phyloP scores from a whole-genome alignment of 2,888 invertebrate species.

The Girardia tigrina region DNA sequence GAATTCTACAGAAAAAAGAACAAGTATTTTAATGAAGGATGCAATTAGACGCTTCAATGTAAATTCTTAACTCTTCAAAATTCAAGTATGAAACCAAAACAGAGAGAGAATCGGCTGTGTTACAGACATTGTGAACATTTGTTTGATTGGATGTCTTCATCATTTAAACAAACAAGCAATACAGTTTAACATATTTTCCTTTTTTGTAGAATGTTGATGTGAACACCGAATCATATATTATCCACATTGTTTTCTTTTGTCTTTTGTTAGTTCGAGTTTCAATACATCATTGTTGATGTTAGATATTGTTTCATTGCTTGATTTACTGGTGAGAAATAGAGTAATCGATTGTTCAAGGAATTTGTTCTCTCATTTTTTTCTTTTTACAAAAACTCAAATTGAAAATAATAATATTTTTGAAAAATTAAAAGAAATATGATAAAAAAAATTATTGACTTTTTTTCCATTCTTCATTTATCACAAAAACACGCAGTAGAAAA shows the following conservation, averaged over 20 bases:
- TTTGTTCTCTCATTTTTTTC: no score
- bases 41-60: neutral
- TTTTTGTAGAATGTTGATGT: neutral
- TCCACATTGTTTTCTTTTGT: slow-evolving; percentile 13
- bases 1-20: neutral
- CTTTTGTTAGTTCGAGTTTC: slow-evolving; percentile 20
- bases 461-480: no score
- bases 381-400: no score
- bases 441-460: no score
- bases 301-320: slow-evolving; percentile 8
- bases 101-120: neutral
- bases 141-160: slow-evolving; percentile 9
- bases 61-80: neutral
- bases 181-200: neutral
- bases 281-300: slow-evolving; percentile 7
- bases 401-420: no score
- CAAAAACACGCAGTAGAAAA: no score
- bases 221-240: slow-evolving; percentile 6
- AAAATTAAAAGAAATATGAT: no score
- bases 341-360: neutral
- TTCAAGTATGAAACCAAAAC: slow-evolving; percentile 1
- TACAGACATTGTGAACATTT: neutral
- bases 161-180: neutral
- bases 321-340: neutral
- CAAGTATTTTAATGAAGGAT: slow-evolving; percentile 2